These are phyloP conservation scores for Stenurella melanura DNA, from an alignment of 2,888 invertebrate genomes.

Conservation along the genomic window DNA sequence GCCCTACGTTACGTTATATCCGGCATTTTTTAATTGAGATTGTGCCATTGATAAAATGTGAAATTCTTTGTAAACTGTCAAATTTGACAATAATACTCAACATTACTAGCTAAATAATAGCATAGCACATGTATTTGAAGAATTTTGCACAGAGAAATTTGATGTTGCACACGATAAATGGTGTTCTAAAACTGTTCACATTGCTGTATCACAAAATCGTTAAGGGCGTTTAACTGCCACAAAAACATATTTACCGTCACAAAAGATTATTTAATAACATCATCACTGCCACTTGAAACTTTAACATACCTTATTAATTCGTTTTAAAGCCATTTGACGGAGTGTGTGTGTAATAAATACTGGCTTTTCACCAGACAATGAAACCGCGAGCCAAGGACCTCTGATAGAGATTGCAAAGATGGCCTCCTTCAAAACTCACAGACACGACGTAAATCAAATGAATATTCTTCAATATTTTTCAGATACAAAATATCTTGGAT, in stretches of 20 bases:
- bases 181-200: constrained; percentile 80
- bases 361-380: constrained; percentile 88
- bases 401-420: constrained; percentile 91
- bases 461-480: constrained; percentile 59
- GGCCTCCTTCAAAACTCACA: constrained; percentile 87
- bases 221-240: constrained; percentile 74
- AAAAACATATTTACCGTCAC: constrained; percentile 59
- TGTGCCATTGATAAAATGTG: constrained; percentile 48
- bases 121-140: constrained; percentile 39
- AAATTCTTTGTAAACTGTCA: constrained; percentile 49
- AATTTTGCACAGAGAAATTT: constrained; percentile 46
- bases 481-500: constrained; percentile 47
- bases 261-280: constrained; percentile 55
- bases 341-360: constrained; percentile 82
- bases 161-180: constrained; percentile 50
- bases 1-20: constrained; percentile 71
- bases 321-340: constrained; percentile 95
- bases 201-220: constrained; percentile 79
- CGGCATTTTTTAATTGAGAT: constrained; percentile 67
- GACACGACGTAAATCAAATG: constrained; percentile 82
- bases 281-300: constrained; percentile 62
- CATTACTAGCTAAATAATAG: constrained; percentile 39
- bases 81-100: constrained; percentile 45
- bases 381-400: constrained; percentile 89
- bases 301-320: constrained; percentile 94